phyloP scores from a whole-genome alignment of 2,888 invertebrate genomes.

The Netelia melanura region DNA sequence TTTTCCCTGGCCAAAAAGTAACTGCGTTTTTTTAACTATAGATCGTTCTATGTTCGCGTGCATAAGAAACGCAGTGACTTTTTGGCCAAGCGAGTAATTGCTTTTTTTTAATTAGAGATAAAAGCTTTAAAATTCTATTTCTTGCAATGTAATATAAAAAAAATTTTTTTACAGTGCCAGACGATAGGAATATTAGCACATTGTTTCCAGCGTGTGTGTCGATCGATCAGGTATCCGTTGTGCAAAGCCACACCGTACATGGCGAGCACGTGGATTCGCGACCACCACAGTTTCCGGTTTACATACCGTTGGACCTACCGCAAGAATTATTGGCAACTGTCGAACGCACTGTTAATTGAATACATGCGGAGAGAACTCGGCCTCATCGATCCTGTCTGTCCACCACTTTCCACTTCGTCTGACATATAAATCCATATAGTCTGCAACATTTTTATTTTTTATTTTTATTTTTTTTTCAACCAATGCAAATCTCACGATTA shows the following conservation, averaged over 20 bases:
- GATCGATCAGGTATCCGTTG: conserved; percentile 58
- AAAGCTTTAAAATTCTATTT: too few relatives aligned
- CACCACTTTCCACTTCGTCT: conserved; percentile 10
- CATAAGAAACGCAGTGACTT: too few relatives aligned
- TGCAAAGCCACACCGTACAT: conserved; percentile 8
- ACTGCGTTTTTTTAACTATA: too few relatives aligned
- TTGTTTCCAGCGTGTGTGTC: conserved; percentile 15
- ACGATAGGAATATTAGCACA: conserved; percentile 13
- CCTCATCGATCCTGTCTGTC: conserved; percentile 51
- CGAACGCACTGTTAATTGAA: conserved; percentile 68
- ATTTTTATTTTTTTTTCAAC: too few relatives aligned
- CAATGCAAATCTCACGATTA: too few relatives aligned
- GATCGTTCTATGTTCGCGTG: too few relatives aligned
- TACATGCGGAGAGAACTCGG: conserved; percentile 55
- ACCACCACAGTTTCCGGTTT: conserved; percentile 59
- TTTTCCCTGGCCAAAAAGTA: too few relatives aligned
- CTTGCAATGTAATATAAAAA: too few relatives aligned
- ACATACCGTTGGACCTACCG: conserved; percentile 62
- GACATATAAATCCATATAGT: background rate
- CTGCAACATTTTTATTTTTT: background rate
- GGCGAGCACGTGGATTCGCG: conserved; percentile 54
- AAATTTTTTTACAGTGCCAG: background rate
- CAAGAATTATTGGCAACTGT: conserved; percentile 67
- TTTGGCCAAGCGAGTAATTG: too few relatives aligned
- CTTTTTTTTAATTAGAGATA: too few relatives aligned